Evolutionary conservation across 2,888 invertebrate genomes (phyloP).

Genomic region (Andrena camellia): DNA sequence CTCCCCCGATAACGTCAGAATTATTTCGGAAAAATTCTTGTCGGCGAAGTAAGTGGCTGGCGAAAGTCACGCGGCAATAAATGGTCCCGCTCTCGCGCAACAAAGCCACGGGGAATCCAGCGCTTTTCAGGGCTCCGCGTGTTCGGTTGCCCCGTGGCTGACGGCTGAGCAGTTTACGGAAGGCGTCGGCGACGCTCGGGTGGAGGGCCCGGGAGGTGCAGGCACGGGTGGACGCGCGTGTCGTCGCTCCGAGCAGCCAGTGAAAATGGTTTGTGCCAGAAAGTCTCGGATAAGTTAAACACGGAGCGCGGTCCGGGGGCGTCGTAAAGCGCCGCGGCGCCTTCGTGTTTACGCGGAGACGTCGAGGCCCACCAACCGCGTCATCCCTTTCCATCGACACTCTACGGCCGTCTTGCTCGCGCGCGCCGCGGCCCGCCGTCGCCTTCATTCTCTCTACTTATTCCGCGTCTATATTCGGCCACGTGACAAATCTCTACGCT

Average conservation of each 20-base stretch:
- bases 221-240: conserved; percentile 68
- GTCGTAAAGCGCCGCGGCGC: conserved; percentile 87
- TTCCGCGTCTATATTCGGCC: conserved; percentile 71
- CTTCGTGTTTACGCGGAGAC: conserved; percentile 85
- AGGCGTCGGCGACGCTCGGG: conserved; percentile 68
- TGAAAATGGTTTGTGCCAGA: conserved; percentile 78
- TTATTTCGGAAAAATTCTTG: conserved; percentile 45
- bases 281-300: conserved; percentile 81
- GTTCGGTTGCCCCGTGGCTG: conserved; percentile 17
- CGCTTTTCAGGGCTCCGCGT: not conserved
- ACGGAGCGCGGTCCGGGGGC: conserved; percentile 78
- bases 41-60: not conserved
- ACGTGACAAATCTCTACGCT: conserved; percentile 72
- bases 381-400: conserved; percentile 67
- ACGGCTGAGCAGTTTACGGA: conserved; percentile 62
- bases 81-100: too few relatives aligned
- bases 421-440: not conserved
- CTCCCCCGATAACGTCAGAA: conserved; percentile 74
- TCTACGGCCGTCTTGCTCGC: conserved; percentile 18
- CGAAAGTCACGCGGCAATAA: not conserved
- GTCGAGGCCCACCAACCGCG: conserved; percentile 77
- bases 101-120: too few relatives aligned
- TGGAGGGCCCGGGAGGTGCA: not conserved
- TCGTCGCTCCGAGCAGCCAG: conserved; percentile 72
- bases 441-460: conserved; percentile 56